Percentiles rank a stretch among this genome's conserved stretches.
Conservation (phyloP, 2,888 invertebrate genomes). For the Hyposoter dolosus region DNA sequence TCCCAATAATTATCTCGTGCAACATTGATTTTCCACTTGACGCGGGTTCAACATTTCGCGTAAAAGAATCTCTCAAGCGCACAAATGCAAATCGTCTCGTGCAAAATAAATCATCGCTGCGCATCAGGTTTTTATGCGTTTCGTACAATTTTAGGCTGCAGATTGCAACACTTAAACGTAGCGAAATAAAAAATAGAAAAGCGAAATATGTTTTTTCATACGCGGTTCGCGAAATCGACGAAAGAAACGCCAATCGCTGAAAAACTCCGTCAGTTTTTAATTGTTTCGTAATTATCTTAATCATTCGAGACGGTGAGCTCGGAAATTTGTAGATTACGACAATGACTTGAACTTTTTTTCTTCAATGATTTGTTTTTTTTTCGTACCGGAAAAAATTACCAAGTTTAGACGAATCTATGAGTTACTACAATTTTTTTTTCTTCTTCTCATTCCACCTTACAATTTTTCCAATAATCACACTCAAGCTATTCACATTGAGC, state of each 20-base stretch:
- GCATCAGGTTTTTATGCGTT: neutral
- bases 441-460: neutral
- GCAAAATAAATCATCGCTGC: slow-evolving; percentile 28
- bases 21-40: slow-evolving; percentile 16
- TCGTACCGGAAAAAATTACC: neutral
- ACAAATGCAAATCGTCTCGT: slow-evolving; percentile 19
- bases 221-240: neutral
- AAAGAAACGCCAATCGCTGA: neutral
- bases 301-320: neutral
- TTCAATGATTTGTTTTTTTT: neutral
- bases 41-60: slow-evolving; percentile 29
- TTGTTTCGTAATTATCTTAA: neutral
- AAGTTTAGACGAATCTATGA: neutral
- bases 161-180: neutral
- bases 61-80: neutral
- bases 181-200: neutral
- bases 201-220: neutral
- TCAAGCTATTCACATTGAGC: neutral
- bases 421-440: neutral
- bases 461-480: neutral
- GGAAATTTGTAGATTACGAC: neutral
- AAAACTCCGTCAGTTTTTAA: neutral
- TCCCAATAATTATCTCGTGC: slow-evolving; percentile 32
- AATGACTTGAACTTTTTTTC: neutral
- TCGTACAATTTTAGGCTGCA: neutral